Conservation (phyloP, 2,797 vertebrate species). For the Okamejei kenojei region DNA sequence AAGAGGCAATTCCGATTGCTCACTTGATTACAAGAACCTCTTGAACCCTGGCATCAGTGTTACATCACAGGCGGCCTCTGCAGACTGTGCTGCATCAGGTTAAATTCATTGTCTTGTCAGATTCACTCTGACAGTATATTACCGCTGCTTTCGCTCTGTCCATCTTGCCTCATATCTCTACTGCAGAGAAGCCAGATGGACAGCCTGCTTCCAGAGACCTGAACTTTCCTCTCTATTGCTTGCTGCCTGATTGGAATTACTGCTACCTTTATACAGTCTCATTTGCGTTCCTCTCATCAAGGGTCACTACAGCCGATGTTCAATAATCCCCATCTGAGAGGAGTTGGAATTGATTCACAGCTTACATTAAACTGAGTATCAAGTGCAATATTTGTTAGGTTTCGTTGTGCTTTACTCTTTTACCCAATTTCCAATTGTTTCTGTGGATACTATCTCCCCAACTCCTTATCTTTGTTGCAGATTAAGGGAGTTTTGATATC, state of each 20-base stretch:
- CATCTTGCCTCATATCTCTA: background rate
- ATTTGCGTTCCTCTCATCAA: background rate
- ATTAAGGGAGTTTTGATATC: background rate
- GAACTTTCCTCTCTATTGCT: background rate
- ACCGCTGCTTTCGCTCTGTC: background rate
- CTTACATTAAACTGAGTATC: background rate
- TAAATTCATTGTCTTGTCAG: background rate
- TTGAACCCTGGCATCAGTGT: constrained; percentile 22
- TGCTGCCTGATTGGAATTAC: background rate
- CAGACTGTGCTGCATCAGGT: background rate
- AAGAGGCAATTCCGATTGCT: constrained; percentile 33
- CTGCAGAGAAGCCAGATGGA: background rate
- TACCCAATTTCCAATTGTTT: background rate
- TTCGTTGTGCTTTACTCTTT: background rate
- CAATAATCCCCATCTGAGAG: background rate
- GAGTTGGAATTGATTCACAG: background rate
- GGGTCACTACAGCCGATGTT: background rate
- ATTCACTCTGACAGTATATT: background rate
- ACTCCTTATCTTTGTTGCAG: background rate
- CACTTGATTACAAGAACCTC: constrained; percentile 13
- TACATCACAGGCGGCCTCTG: background rate
- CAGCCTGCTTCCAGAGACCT: background rate
- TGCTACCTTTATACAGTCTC: background rate
- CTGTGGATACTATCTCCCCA: background rate
- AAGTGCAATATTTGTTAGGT: background rate